These are phyloP conservation scores for Mus caroli DNA, from an alignment of 2,797 vertebrate genomes.

Conservation along the genomic window DNA sequence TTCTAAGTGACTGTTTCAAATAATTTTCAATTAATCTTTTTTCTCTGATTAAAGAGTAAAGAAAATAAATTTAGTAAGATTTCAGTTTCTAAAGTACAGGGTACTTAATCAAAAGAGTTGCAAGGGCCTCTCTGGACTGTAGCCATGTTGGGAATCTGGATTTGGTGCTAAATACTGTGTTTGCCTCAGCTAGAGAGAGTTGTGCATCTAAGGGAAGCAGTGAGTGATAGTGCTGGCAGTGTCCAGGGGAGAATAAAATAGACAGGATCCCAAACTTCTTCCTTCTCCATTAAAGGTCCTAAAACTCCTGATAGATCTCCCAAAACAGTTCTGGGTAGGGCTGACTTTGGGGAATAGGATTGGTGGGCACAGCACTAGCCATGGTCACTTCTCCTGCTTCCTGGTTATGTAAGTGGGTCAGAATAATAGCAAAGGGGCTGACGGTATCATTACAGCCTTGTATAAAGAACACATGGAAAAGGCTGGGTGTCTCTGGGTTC, in stretches of 20 bases:
- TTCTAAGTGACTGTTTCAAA: neutral
- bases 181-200: neutral
- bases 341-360: neutral
- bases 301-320: neutral
- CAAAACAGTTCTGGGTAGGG: neutral
- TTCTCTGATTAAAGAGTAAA: neutral
- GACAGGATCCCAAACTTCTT: neutral
- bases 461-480: neutral
- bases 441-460: neutral
- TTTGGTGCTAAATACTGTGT: neutral
- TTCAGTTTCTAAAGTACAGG: neutral
- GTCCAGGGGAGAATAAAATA: neutral
- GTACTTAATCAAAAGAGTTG: neutral
- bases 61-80: neutral
- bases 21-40: neutral
- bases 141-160: neutral
- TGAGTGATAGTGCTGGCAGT: neutral
- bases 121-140: neutral
- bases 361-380: neutral
- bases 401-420: neutral
- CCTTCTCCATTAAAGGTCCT: neutral
- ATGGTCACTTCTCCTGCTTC: neutral
- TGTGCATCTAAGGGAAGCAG: neutral
- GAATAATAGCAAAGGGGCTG: neutral
- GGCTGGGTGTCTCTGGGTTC: neutral